Evolutionary conservation across 2,113 vertebrate species (phyloP), one percentile per base, ranked within the genome.

Genomic region (Dinomys branickii): DNA sequence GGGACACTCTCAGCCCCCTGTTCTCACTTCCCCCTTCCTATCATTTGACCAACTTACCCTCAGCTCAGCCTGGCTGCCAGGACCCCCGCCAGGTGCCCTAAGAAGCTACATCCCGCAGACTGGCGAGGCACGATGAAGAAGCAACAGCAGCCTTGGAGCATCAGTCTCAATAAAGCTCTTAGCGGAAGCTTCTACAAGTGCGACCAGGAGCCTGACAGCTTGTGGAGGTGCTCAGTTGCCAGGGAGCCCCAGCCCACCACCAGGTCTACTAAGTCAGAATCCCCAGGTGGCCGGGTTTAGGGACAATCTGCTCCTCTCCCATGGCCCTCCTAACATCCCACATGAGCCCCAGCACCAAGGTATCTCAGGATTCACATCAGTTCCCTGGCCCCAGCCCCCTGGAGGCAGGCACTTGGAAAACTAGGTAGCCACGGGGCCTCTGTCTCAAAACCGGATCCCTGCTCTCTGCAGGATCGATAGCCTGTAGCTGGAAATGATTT

Each of bases 281-380:
- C 65, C 56, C 11, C 38, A 67, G 61, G 38, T 2, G 58, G 52
- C 61, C 8, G 3, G 16, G 38, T 9, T 3, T 33, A 65, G 50
- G 80, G 54, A 26, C 9, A 0, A 7, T 11, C 0, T 0, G n/a
- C 41, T 58, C 3, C 19, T 33, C 8, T 3, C 6, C 80, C 28
- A 10, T 38, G 28, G 4, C 63, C 19, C 17, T 63, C 56, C 22
- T 0, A 0, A 2, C 0, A 0, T 20, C 41, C 33, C 1, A 0
- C 20, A 24, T 10, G 5, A 26, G 33, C 14, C 38, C 24, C 3
- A 4, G 38, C 0, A 12, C 8, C 10, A 1, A 22, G 47, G 30
- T 3, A 52, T 35, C 5, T 22, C n/a, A 2, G 0, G 0, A 11
- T 30, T 22, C 16, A 0, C 16, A 2, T 14, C 3, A 0, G 38